Conservation (phyloP, 1,140 invertebrate species). For the Anoplolepis gracilipes region DNA sequence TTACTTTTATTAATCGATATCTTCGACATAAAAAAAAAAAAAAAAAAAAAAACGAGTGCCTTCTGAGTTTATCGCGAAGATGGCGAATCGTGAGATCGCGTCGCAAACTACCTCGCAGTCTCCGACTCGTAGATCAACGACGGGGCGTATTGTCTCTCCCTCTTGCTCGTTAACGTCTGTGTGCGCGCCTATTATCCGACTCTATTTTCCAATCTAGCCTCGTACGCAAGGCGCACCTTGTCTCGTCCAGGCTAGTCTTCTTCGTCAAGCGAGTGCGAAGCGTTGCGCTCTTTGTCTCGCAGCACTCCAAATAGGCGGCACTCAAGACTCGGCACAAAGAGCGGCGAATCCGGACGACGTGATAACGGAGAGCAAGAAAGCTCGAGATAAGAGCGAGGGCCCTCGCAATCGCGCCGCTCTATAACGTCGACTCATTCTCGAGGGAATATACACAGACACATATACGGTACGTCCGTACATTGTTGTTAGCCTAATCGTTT, state of each 20-base stretch:
- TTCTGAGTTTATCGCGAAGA: background rate
- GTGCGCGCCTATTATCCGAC: constrained; percentile 58
- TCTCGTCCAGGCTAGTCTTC: constrained; percentile 61
- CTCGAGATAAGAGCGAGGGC: constrained; percentile 43
- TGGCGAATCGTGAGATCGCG: background rate
- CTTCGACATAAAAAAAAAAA: background rate
- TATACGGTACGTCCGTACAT: background rate
- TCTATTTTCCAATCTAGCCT: constrained; percentile 68
- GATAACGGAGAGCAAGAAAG: constrained; percentile 53
- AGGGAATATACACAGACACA: background rate
- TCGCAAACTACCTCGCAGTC: background rate
- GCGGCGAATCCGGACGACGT: constrained; percentile 19
- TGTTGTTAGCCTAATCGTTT: background rate
- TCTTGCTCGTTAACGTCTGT: constrained; percentile 47
- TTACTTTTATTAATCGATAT: background rate
- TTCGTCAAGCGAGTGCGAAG: constrained; percentile 33
- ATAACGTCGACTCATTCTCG: constrained; percentile 20
- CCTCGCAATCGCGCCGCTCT: constrained; percentile 18
- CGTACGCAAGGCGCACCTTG: constrained; percentile 63
- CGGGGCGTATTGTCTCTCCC: constrained; percentile 12
- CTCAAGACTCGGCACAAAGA: constrained; percentile 51
- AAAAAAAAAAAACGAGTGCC: background rate
- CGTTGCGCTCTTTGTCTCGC: constrained; percentile 57
- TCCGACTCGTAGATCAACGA: constrained; percentile 35
- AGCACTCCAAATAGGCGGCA: constrained; percentile 50